Evolutionary conservation across 2,888 invertebrate species (phyloP), one percentile per base, ranked within the genome.

Genomic region (Perizoma affinitatum): DNA sequence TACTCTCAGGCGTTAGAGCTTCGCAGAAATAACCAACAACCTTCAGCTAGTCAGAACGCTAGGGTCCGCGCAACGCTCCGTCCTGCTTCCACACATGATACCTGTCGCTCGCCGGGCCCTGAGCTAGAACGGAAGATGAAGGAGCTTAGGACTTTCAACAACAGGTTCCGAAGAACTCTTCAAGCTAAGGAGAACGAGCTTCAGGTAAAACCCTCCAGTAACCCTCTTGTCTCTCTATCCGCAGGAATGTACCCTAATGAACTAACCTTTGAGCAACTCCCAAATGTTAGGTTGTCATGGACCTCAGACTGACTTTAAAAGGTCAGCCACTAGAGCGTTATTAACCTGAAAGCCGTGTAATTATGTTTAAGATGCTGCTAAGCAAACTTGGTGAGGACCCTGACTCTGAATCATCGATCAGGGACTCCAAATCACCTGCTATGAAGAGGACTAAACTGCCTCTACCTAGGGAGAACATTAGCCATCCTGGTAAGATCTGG

Each of bases 41-140:
- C 0, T 94, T 96, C 5, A 95, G 96, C 50, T 96, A 97, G 76
- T 78, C 83, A 62, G 44, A 58, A 54, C 9, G 58, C 54, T 3
- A 93, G 97, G 58, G 96, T 97, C 63, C 93, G 98, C 44, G 97
- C 98, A 1, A 98, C 98, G 0, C 90, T 98, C 52, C 94, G 97
- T 63, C 98, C 98, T 1, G 96, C 96, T 4, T 96, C 96, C 74
- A 94, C 95, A 0, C 94, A 94, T 79, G 94, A 97, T 41, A 56
- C 58, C 62, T 94, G 97, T 68, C 96, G 97, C 74, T 97, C 97
- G 0, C 96, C 96, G 6, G 95, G 96, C 0, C 96, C 96, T 49
- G 97, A 97, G 83, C 90, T 97, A 63, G 97, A 97, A 80, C 94
- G 96, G 64, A 94, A 96, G 62, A 90, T 98, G 77, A 96, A 96